Evolutionary conservation across 2,113 vertebrate genomes (phyloP).

Genomic region (Oriolus oriolus): DNA sequence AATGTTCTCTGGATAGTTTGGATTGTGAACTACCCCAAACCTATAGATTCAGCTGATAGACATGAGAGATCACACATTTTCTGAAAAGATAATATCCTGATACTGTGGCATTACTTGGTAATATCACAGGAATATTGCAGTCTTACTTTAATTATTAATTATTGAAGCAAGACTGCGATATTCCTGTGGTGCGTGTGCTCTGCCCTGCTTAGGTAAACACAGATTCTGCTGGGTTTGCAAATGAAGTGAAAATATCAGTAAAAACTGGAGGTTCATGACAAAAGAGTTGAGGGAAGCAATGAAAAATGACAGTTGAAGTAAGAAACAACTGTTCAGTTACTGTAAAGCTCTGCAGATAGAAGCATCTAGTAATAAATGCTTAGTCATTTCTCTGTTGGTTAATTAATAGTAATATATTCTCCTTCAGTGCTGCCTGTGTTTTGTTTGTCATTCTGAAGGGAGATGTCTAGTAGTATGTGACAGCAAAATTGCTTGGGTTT

Average conservation of each 20-base stretch:
- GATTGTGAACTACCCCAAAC: not conserved
- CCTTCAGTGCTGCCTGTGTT: not conserved
- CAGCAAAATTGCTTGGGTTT: not conserved
- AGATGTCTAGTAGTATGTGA: not conserved
- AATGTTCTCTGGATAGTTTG: not conserved
- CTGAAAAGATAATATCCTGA: not conserved
- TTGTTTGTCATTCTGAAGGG: not conserved
- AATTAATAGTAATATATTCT: slow-evolving; percentile 34
- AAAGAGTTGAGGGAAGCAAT: not conserved
- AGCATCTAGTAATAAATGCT: slow-evolving; percentile 28
- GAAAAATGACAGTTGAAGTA: not conserved
- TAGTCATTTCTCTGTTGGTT: slow-evolving; percentile 55
- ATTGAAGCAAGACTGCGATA: not conserved
- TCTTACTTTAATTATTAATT: not conserved
- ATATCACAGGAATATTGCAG: not conserved
- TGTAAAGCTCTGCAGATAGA: slow-evolving; percentile 12
- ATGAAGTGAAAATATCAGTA: not conserved
- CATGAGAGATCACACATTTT: not conserved
- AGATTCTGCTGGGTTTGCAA: not conserved
- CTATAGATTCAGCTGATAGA: not conserved
- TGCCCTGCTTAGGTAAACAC: not conserved
- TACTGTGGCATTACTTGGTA: not conserved
- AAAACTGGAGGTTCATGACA: not conserved
- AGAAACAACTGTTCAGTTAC: not conserved
- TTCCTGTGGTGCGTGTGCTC: not conserved